Base-by-base conservation (phyloP, 2,797 vertebrate genomes). In the Rhinella marina region DNA sequence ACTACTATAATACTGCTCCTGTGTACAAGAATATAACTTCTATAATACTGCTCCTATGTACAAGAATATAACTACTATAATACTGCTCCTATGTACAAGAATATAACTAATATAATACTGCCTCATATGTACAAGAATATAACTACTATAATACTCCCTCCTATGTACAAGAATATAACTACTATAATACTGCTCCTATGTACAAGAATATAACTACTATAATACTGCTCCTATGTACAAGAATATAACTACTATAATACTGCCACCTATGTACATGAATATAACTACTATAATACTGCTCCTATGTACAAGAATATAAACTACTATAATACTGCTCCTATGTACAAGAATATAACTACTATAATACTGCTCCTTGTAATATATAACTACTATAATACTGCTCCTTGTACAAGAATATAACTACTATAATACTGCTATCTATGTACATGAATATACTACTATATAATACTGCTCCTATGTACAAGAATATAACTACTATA, bases 401-500 rank as follows among this genome's bases (percentile, higher is more conserved):
- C 64, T 6, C 64, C 64, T 64, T 68, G 25, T 68, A 27, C 64
- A 68, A 14, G 64, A 68, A 68, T 68, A 68, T 25, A 68, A 68
- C 64, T 68, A 68, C 61, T 68, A 68, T 27, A 68, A 68, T 68
- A n/a, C 25, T 68, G 64, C 64, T 25, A 2, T 25, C 25, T 68
- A 68, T 68, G 25, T 68, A 68, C 64, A 68, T 13, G 64, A 68
- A 68, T 64, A 68, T 68, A 68, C n/a, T 68, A 68, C 64, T n/a
- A n/a, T 68, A 68, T 64, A 68, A 68, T 68, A 68, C 64, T 64
- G 64, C 23, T 14, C 64, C 64, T 68, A 68, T 68, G 64, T 27
- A 68, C 64, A 64, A n/a, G 61, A 64, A 64, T 64, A 64, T 70
- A 70, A 70, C 66, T 70, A 70, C 66, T 70, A 70, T 70, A 70